Evolutionary conservation across 2,888 invertebrate genomes (phyloP).

Genomic region (Rhyacophila evoluta): DNA sequence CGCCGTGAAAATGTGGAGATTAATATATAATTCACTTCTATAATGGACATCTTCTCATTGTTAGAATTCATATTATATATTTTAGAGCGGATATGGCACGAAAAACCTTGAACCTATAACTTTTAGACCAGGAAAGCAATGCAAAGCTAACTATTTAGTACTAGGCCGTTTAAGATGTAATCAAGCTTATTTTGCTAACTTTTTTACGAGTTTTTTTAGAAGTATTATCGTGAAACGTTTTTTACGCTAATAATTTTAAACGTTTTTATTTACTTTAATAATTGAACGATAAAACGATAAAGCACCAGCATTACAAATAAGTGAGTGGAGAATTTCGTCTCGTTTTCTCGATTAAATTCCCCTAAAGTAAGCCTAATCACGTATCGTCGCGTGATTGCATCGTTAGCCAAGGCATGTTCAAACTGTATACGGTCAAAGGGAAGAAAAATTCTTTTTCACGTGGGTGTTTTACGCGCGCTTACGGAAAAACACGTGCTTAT

Average conservation of each 20-base stretch:
- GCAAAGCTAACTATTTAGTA: too few species aligned
- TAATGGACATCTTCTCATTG: too few species aligned
- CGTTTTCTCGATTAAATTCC: conserved; percentile 11
- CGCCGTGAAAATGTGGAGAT: too few species aligned
- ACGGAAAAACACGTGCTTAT: background rate
- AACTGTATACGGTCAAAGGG: background rate
- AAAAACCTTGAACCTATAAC: too few species aligned
- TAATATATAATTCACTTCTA: too few species aligned
- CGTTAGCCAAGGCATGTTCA: conserved; percentile 26
- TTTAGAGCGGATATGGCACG: too few species aligned
- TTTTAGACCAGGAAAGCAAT: too few species aligned
- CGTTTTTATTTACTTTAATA: background rate
- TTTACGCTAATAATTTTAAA: background rate
- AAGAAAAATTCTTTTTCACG: background rate
- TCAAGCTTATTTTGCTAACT: too few species aligned
- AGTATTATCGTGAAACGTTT: too few species aligned
- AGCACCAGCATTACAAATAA: background rate
- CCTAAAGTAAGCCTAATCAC: conserved; percentile 16
- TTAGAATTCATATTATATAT: too few species aligned
- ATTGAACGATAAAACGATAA: background rate
- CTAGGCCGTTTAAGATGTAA: too few species aligned
- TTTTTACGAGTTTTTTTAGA: too few species aligned
- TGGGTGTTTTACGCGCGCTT: background rate
- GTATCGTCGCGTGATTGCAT: conserved; percentile 26
- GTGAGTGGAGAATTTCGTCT: background rate